Evolutionary conservation across 2,797 vertebrate genomes (phyloP), one percentile per base, ranked within the genome.

Genomic region (Nannoperca australis): DNA sequence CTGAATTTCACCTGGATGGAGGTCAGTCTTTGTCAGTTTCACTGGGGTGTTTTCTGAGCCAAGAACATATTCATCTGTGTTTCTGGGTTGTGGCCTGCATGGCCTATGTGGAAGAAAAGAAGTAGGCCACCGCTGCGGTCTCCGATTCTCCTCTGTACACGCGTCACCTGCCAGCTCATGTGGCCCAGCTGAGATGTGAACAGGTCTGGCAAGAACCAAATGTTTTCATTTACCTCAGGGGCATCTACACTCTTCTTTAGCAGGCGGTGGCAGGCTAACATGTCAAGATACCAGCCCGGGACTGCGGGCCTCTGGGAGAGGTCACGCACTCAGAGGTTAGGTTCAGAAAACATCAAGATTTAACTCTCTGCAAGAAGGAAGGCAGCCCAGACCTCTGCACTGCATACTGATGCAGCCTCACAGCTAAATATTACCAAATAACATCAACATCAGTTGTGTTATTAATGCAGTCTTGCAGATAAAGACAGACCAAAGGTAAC

Each of bases 221-320:
- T 93, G 91, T 94, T 94, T 94, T 92, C 91, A 89, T 94, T 93
- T 94, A 94, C 92, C 93, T 92, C 85, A 44, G 88, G 94, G 94
- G 93, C 92, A 90, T 87, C 89, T 88, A 84, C 90, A 82, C 90
- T 91, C 87, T 87, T 78, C 93, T 90, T 91, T 85, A 88, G 90
- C 85, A 72, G 89, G 86, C 78, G 81, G 88, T 79, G 90, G 91
- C 92, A 88, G 87, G 83, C 90, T 86, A 85, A 91, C 92, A 92
- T 93, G 92, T 93, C 91, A 87, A 85, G 91, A 91, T 85, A 86
- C 77, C 40, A 76, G 85, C 85, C 84, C 56, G 72, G 88, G 89
- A 89, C 87, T 84, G 76, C 22, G 82, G 76, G 85, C 87, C 88
- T 85, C 74, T 65, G 83, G 90, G 89, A 92, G 88, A 80, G 90